Base-by-base conservation (phyloP, 2,888 invertebrate species). In the Neoascia interrupta region DNA sequence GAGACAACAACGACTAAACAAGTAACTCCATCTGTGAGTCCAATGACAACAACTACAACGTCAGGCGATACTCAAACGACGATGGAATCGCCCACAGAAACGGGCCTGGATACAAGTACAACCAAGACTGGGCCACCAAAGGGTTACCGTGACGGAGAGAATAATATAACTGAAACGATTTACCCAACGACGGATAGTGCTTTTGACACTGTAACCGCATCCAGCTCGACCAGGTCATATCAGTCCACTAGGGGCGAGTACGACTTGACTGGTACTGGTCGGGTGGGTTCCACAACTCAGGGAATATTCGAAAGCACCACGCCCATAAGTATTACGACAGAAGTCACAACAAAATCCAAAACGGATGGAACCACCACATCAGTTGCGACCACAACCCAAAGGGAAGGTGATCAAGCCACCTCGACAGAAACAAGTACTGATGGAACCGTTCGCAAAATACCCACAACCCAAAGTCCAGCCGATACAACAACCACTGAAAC, bases 81-180 rank as follows among this genome's bases (percentile, higher is more conserved):
- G 45, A 68, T 81, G 45, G 85, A 84, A 58, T 81, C 81, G 15
- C 15, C 75, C 21, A 85, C 84, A 37, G 31, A 43, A 23, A 34
- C 58, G 16, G 51, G 45, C 34, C 43, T 41, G 5, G 81, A 83
- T 34, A 76, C 82, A 1, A 84, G 84, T 15, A 83, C n/a, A n/a
- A n/a, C 83, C 1, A 88, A 87, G 70, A 84, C 85, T 4, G 87
- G 87, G 10, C 85, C 85, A 21, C 86, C 87, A 0, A 88, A 87
- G 69, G 86, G 87, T 34, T 88, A 88, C 81, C 86, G 89, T n/a
- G 88, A 88, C 84, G 88, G 88, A 68, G 88, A 87, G 53, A 87
- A 88, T 81, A 87, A 88, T 81, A 88, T 87, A 54, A 88, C 88
- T 16, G 87, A 85, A 81, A 80, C 83, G 16, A 82, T 82, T 5